These are phyloP conservation scores for Cladorhizidae sp. DNA, from an alignment of 37 sponge, comb jelly and placozoan genomes.

Conservation along the genomic window DNA sequence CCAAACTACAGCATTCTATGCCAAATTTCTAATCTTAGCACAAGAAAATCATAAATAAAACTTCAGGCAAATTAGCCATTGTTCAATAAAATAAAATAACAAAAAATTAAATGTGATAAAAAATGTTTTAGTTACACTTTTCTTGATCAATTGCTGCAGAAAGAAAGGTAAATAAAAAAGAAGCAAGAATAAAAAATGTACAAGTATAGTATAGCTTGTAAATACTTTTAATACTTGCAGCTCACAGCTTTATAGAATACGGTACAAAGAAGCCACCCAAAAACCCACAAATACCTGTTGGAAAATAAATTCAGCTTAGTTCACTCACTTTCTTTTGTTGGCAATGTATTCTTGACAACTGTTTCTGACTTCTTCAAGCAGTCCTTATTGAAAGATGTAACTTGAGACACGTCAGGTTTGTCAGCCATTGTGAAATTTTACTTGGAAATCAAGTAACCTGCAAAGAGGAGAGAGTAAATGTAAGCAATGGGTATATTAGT, in stretches of 20 bases:
- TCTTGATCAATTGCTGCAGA: conserved; percentile 62
- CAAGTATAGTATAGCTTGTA: not conserved
- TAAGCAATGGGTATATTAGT: no score
- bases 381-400: conserved; percentile 68
- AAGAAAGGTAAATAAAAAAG: conserved; percentile 2
- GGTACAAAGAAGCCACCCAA: not conserved
- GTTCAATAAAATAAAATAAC: not conserved
- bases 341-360: conserved; percentile 79
- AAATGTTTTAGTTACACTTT: conserved; percentile 26
- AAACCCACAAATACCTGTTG: not conserved
- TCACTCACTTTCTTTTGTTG: conserved; percentile 82
- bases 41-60: not conserved
- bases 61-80: not conserved
- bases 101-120: not conserved
- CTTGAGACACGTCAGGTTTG: conserved; percentile 70
- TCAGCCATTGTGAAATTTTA: conserved; percentile 26
- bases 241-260: no score
- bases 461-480: no score
- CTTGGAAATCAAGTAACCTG: no score
- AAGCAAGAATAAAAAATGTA: not conserved
- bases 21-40: not conserved
- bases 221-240: no score
- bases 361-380: conserved; percentile 75
- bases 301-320: not conserved
- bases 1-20: not conserved